Evolutionary conservation across 2,113 vertebrate genomes (phyloP), one percentile per base, ranked within the genome.

Genomic region (Microcebus griseorufus): DNA sequence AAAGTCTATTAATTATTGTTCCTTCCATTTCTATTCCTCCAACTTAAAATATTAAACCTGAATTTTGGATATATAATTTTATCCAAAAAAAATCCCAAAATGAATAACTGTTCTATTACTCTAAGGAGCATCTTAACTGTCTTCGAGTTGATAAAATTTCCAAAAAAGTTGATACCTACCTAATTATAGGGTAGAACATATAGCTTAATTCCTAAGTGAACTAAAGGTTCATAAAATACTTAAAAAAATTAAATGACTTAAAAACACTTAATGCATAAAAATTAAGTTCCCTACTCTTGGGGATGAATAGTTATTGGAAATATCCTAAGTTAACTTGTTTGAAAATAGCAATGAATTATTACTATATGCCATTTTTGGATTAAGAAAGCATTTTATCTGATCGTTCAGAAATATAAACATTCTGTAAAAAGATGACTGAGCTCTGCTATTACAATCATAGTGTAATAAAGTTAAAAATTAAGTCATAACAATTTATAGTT

Each of bases 221-320:
- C 12, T 76, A 69, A 95, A 73, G 16, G 39, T 84, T 82, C 80
- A 95, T 58, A 94, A 94, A 92, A 91, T 94, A 64, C 27, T 96
- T 32, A 65, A 82, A 81, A 83, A 83, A 76, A 37, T 14, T 64
- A 29, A 64, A 29, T 29, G 62, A 64, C 62, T 64, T 64, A 29
- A 64, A 64, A 64, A 64, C 25, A 64, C 25, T 64, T 64, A 64
- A 27, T 12, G 27, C 62, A 64, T 64, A 64, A 64, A 62, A 64
- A 27, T 64, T 64, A 64, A 69, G 42, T 73, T 78, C 34, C 32
- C 29, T 9, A 42, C 25, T 88, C 45, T 34, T 76, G 60, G 22
- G 53, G n/a, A 39, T 73, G 14, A 69, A 53, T 4, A 87, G 45
- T 85, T 86, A 88, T 2, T 92, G 65, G 20, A 29, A 83, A 87